Evolutionary conservation across 2,797 vertebrate genomes (phyloP), one percentile per base, ranked within the genome.

Genomic region (Capromys pilorides): DNA sequence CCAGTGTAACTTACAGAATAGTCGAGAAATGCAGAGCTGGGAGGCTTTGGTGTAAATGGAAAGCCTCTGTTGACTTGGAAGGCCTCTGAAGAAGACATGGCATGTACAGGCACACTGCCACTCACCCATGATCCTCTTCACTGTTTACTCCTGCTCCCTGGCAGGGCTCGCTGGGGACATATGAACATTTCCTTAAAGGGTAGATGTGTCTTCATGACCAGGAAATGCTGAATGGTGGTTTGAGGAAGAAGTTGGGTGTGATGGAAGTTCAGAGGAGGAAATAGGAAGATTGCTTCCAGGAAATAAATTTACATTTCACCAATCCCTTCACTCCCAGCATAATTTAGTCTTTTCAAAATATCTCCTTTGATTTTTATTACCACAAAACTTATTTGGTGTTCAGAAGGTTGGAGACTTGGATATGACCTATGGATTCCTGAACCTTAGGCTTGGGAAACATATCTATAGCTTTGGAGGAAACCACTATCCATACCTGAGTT

Each of bases 1-100:
- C 22, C 8, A 1, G 1, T 0, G 33, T 16, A 62, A 51, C 19
- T n/a, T 49, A 9, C 1, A 45, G 66, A 19, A 7, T 33, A 49
- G 10, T 39, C n/a, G 33, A 2, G 0, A 59, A 31, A 1, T 5
- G 0, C 5, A 24, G 33, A 9, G 0, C 7, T 1, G 14, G n/a
- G 4, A n/a, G 10, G 9, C 13, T 1, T 10, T 33, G 26, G 2
- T 31, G 39, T 54, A 39, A 9, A 0, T 41, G 18, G 31, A 54
- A 66, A 83, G 33, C 39, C 13, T 49, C 51, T 80, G 66, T 16
- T 19, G 67, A 57, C 39, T 69, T 64, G 69, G 64, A 89, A 84
- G 86, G 39, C 10, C 7, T 26, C 8, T 45, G 45, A 49, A 59
- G 61, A 45, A 57, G 83, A 59, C 5, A 3, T 0, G 24, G 9